Evolutionary conservation across 2,888 invertebrate genomes (phyloP).

Genomic region (Troglohyphantes excavatus): DNA sequence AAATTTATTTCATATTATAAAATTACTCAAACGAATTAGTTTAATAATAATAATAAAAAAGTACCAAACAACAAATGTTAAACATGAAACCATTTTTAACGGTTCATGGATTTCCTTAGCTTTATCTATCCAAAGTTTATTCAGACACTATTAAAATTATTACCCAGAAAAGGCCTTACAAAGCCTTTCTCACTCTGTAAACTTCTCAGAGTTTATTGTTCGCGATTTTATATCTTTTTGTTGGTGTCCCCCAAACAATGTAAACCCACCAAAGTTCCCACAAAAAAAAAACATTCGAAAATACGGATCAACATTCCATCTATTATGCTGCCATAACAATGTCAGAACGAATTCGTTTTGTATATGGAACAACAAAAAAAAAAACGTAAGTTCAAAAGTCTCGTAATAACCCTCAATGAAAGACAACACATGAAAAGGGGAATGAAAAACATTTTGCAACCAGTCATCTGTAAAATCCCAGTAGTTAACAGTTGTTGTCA

Average conservation of each 20-base stretch:
- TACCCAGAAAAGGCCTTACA: neutral
- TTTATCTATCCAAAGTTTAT: too few species aligned
- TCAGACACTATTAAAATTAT: neutral
- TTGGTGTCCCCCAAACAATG: neutral
- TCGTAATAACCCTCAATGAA: neutral
- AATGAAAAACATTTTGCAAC: neutral
- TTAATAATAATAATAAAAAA: too few species aligned
- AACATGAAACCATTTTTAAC: too few species aligned
- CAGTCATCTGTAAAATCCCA: constrained; percentile 35
- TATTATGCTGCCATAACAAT: neutral
- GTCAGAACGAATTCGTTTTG: neutral
- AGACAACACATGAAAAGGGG: neutral
- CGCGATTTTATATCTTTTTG: neutral
- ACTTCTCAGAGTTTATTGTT: neutral
- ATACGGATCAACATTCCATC: neutral
- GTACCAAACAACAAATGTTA: too few species aligned
- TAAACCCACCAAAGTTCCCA: neutral
- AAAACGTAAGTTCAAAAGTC: neutral
- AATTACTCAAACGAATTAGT: too few species aligned
- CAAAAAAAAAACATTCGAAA: neutral
- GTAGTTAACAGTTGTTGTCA: neutral
- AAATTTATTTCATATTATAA: too few species aligned
- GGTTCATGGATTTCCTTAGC: too few species aligned
- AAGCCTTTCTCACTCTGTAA: neutral
- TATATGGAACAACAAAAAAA: neutral